These are phyloP conservation scores for Oncorhynchus masou DNA, from an alignment of 2,113 vertebrate species.

Conservation along the genomic window DNA sequence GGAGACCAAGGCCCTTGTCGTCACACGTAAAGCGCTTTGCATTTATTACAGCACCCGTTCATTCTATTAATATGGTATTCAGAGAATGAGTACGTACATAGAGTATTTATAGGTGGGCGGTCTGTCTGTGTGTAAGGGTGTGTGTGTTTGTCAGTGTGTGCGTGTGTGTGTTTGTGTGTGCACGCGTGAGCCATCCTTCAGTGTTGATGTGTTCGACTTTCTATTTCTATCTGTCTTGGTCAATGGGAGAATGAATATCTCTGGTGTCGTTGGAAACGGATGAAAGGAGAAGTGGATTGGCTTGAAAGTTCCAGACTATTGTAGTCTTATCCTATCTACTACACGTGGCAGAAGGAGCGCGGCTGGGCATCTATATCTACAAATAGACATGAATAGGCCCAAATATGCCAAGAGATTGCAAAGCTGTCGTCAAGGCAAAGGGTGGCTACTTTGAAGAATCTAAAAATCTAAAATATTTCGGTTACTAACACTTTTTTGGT, in stretches of 20 bases:
- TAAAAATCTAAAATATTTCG: too few species aligned
- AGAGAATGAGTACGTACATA: slow-evolving; percentile 16
- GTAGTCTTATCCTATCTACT: too few species aligned
- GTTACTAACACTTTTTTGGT: too few species aligned
- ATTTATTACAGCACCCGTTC: slow-evolving; percentile 59
- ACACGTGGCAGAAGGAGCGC: too few species aligned
- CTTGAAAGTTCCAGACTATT: too few species aligned
- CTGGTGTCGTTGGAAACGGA: too few species aligned
- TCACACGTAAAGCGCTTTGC: slow-evolving; percentile 65
- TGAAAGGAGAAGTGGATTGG: too few species aligned
- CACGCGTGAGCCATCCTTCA: background rate
- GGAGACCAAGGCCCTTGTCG: slow-evolving; percentile 46
- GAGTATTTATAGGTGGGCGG: background rate
- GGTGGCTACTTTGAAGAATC: too few species aligned
- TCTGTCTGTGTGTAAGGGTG: background rate
- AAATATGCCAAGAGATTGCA: too few species aligned
- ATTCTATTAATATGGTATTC: slow-evolving; percentile 57
- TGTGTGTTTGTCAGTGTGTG: slow-evolving; percentile 11
- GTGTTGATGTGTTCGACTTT: slow-evolving; percentile 10
- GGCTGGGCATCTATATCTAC: too few species aligned
- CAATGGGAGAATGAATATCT: background rate
- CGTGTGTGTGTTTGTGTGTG: background rate
- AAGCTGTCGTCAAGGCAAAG: too few species aligned
- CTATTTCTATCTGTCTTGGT: slow-evolving; percentile 16
- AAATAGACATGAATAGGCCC: too few species aligned